These are phyloP conservation scores for Catalaphyllia jardinei DNA, from an alignment of 64 coral and sea anemone species.

Conservation along the genomic window DNA sequence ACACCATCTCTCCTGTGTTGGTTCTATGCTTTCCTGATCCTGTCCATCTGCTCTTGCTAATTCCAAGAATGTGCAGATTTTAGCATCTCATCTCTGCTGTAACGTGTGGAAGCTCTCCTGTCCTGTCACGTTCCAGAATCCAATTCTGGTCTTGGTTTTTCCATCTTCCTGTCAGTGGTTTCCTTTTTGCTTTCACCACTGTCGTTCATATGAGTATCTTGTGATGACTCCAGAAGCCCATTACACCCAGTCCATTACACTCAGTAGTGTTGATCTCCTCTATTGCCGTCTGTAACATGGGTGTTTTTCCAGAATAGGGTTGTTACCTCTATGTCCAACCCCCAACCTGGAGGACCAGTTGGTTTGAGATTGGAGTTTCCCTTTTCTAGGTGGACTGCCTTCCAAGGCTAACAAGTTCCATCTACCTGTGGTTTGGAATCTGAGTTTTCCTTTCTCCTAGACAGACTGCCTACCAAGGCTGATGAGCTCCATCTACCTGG, in stretches of 20 bases:
- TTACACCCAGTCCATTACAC: not conserved
- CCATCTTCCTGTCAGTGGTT: not conserved
- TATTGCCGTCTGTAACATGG: not conserved
- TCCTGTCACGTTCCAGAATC: constrained; percentile 14
- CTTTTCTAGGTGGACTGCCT: too few species aligned
- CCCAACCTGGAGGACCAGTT: constrained; percentile 30
- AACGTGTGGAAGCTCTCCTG: constrained; percentile 1
- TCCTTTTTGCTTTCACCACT: constrained; percentile 7
- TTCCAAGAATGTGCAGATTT: constrained; percentile 29
- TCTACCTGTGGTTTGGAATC: too few species aligned
- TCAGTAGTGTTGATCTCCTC: not conserved
- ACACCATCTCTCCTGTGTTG: constrained; percentile 19
- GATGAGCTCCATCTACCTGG: too few species aligned
- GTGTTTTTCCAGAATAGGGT: constrained; percentile 12
- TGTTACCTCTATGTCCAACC: constrained; percentile 24
- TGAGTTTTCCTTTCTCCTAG: too few species aligned
- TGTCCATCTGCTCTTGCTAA: constrained; percentile 59
- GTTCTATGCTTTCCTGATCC: constrained; percentile 9
- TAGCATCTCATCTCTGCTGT: constrained; percentile 41
- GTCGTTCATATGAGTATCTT: not conserved
- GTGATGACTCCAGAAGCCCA: not conserved
- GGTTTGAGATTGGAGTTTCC: too few species aligned
- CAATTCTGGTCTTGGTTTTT: not conserved
- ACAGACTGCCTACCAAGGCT: too few species aligned
- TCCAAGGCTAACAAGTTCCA: too few species aligned